These are phyloP conservation scores for Gnathonemus longibarbis DNA, from an alignment of 2,113 vertebrate species.

Conservation along the genomic window DNA sequence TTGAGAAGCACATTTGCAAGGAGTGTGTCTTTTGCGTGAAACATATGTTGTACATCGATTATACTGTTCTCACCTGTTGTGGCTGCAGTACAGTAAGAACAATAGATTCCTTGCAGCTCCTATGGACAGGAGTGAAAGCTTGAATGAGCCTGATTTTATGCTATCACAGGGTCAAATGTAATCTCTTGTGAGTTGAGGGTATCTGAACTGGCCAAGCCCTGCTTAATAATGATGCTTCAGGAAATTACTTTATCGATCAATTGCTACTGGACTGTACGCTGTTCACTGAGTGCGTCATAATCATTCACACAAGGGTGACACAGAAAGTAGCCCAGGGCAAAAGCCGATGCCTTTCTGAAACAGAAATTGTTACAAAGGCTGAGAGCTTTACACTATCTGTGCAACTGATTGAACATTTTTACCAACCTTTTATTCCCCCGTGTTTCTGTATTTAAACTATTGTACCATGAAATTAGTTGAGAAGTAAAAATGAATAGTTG, in stretches of 20 bases:
- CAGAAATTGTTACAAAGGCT: not conserved
- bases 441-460: not conserved
- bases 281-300: not conserved
- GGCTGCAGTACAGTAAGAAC: slow-evolving; percentile 90
- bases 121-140: slow-evolving; percentile 58
- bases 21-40: not conserved
- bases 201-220: not conserved
- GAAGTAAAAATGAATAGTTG: not conserved
- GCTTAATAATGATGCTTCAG: slow-evolving; percentile 13
- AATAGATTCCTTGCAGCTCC: slow-evolving; percentile 85
- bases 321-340: not conserved
- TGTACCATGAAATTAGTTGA: slow-evolving; percentile 4
- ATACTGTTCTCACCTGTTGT: slow-evolving; percentile 75
- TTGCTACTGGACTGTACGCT: not conserved
- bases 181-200: not conserved
- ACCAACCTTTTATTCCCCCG: not conserved
- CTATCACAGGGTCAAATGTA: slow-evolving; percentile 5
- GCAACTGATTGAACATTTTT: not conserved
- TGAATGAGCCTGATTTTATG: slow-evolving; percentile 40
- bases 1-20: not conserved
- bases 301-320: slow-evolving; percentile 16
- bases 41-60: not conserved
- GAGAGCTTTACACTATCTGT: not conserved
- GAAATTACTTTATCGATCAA: slow-evolving; percentile 17
- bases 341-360: not conserved